Evolutionary conservation across 1,140 invertebrate species (phyloP).

Genomic region (Lucilia sericata): DNA sequence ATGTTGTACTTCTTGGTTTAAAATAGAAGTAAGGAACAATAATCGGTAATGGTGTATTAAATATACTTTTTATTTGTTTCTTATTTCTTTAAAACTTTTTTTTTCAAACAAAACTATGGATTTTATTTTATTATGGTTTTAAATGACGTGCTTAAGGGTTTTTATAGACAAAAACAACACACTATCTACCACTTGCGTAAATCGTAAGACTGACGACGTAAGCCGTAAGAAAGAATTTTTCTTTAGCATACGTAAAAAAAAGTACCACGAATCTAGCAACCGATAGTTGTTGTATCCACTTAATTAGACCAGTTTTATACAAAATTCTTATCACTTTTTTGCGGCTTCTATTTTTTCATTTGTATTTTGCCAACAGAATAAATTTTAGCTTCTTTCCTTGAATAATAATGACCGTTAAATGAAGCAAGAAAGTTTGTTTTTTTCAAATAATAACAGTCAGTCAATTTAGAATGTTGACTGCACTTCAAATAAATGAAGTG

Average conservation of each 20-base stretch:
- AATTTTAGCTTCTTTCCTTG: too few species aligned
- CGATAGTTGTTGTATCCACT: neutral
- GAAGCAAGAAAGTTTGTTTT: neutral
- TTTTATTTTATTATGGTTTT: neutral
- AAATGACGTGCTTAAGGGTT: neutral
- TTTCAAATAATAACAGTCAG: neutral
- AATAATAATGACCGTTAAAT: neutral
- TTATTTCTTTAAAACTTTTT: neutral
- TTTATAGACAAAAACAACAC: conserved; percentile 9
- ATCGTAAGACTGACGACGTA: neutral
- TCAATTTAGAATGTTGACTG: neutral
- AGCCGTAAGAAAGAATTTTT: too few species aligned
- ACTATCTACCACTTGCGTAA: neutral
- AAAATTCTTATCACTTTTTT: neutral
- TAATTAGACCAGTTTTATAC: neutral
- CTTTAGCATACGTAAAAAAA: too few species aligned
- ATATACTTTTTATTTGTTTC: neutral
- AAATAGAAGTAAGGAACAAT: too few species aligned
- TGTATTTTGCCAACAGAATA: neutral
- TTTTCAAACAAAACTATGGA: neutral
- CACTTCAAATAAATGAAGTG: neutral
- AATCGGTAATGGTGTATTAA: too few species aligned
- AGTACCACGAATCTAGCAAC: too few species aligned
- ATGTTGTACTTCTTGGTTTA: too few species aligned
- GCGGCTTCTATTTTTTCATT: neutral